Evolutionary conservation across 2,888 invertebrate species (phyloP).

Genomic region (Mamestra brassicae): DNA sequence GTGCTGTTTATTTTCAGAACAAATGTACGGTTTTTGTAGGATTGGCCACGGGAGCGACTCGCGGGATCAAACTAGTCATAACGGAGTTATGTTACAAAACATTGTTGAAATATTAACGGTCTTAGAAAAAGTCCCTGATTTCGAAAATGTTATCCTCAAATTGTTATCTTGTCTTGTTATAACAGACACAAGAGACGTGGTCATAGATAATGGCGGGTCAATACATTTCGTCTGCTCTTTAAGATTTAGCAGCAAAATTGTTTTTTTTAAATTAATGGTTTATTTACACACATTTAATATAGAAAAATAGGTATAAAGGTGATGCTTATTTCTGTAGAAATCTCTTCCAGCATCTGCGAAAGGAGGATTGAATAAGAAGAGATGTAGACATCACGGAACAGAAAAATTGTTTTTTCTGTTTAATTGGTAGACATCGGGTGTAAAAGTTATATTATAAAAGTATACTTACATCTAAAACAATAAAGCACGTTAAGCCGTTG

Average conservation of each 20-base stretch:
- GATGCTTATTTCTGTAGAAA: too few species aligned
- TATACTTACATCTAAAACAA: too few species aligned
- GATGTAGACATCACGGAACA: too few species aligned
- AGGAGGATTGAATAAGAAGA: too few species aligned
- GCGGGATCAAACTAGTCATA: background rate
- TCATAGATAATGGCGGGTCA: background rate
- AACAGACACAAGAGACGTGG: conserved; percentile 1
- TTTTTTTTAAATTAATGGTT: background rate
- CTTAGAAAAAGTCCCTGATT: background rate
- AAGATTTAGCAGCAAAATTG: background rate
- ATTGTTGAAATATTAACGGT: background rate
- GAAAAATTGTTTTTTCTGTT: too few species aligned
- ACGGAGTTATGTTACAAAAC: background rate
- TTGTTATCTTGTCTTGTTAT: conserved; percentile 27
- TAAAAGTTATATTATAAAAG: too few species aligned
- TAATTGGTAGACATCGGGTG: too few species aligned
- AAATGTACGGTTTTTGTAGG: background rate
- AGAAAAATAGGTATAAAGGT: too few species aligned
- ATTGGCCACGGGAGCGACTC: background rate
- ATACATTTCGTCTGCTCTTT: background rate
- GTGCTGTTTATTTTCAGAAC: background rate
- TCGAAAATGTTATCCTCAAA: background rate
- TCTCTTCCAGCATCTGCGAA: too few species aligned
- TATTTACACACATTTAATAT: too few species aligned
- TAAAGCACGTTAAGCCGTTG: too few species aligned